Percentiles rank a stretch among this genome's conserved stretches.
Conservation (phyloP, 2,113 vertebrate genomes). For the Nothoprocta perdicaria region DNA sequence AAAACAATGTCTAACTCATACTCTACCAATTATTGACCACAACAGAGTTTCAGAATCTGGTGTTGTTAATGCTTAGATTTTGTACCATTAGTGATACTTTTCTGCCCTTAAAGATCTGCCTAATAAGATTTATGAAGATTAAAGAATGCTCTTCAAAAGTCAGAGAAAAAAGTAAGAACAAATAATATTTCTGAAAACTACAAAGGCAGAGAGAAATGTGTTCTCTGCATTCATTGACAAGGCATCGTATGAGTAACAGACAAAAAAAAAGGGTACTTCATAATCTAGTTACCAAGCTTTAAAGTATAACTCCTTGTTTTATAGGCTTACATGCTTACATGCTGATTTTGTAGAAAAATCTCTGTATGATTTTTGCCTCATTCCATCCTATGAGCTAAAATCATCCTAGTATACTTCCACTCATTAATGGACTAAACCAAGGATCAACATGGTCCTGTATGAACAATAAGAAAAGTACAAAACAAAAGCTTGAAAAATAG, state of each 20-base stretch:
- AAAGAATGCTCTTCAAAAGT: background rate
- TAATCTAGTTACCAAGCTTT: background rate
- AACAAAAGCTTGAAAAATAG: background rate
- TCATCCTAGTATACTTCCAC: background rate
- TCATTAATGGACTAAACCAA: background rate
- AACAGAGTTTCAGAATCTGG: background rate
- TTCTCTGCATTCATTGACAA: rapidly evolving
- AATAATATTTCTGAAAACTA: background rate
- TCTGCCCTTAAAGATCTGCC: background rate
- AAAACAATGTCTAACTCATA: background rate
- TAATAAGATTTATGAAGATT: background rate
- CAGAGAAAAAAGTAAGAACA: background rate
- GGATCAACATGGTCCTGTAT: background rate
- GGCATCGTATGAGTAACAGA: rapidly evolving
- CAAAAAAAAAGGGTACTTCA: background rate
- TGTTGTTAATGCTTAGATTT: background rate
- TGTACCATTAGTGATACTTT: background rate
- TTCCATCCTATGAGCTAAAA: background rate
- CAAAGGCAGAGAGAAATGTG: background rate
- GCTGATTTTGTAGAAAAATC: background rate
- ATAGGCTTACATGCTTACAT: rapidly evolving
- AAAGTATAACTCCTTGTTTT: background rate
- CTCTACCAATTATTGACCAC: background rate
- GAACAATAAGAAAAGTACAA: background rate
- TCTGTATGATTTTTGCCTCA: background rate